Conservation (phyloP, 2,797 vertebrate genomes). For the Sebastes oblongus region DNA sequence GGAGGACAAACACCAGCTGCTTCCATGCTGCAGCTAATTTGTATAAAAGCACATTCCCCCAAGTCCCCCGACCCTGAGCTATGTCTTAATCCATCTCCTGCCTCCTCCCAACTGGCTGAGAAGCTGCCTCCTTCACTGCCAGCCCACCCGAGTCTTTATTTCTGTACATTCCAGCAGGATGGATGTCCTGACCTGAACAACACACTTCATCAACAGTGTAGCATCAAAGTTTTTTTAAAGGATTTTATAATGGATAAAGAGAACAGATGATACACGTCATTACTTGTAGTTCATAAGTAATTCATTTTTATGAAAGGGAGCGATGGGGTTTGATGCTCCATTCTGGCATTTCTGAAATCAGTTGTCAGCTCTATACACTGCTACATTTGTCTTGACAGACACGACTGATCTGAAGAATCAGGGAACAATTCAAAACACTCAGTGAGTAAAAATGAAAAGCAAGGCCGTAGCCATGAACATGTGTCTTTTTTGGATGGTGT, state of each 20-base stretch:
- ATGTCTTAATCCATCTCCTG: constrained; percentile 31
- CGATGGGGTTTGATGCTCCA: not conserved
- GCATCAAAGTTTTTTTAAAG: too few species aligned
- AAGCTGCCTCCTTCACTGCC: constrained; percentile 26
- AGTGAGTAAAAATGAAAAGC: not conserved
- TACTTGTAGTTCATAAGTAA: too few species aligned
- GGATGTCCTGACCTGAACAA: not conserved
- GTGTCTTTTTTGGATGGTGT: not conserved
- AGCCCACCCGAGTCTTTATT: not conserved
- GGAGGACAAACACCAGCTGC: constrained; percentile 29
- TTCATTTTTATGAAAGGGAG: not conserved
- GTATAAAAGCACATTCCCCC: constrained; percentile 17
- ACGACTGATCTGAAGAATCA: not conserved
- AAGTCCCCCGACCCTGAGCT: not conserved
- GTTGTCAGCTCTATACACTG: not conserved
- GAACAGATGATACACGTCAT: too few species aligned
- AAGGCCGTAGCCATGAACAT: not conserved
- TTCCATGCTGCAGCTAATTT: constrained; percentile 8
- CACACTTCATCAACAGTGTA: too few species aligned
- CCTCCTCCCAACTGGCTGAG: constrained; percentile 1
- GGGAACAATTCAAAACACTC: not conserved
- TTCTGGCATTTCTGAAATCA: not conserved
- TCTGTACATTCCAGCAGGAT: not conserved
- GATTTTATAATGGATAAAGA: too few species aligned
- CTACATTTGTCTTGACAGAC: not conserved